These are phyloP conservation scores for Amphiprion percula DNA, from an alignment of 2,113 vertebrate species.

Conservation along the genomic window DNA sequence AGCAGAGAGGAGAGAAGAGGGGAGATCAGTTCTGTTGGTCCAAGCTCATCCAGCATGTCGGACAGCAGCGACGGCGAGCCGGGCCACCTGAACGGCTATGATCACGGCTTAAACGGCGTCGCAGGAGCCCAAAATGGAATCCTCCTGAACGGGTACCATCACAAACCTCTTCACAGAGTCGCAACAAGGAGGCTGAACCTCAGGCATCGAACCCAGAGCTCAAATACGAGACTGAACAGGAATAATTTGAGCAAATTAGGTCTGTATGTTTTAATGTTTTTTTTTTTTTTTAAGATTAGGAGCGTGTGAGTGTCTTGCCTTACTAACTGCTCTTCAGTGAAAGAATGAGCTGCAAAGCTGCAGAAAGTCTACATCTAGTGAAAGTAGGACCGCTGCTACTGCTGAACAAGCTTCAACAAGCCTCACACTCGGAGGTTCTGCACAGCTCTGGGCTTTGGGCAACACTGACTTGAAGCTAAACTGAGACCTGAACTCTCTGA, in stretches of 20 bases:
- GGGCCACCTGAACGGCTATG: background rate
- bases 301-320: background rate
- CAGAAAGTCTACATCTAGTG: too few relatives aligned
- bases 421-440: background rate
- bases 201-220: background rate
- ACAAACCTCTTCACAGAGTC: background rate
- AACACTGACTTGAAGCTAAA: background rate
- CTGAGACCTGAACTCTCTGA: background rate
- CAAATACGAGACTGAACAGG: background rate
- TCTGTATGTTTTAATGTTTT: slow-evolving; percentile 19
- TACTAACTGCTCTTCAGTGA: slow-evolving; percentile 20
- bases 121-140: background rate
- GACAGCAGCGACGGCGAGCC: slow-evolving; percentile 41
- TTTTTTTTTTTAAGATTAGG: too few relatives aligned
- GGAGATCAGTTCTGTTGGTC: background rate
- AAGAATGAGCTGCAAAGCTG: background rate
- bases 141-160: background rate
- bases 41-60: slow-evolving; percentile 15
- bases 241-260: background rate
- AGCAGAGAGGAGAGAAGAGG: background rate
- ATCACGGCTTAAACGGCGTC: background rate
- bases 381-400: too few relatives aligned
- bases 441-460: background rate
- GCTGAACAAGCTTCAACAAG: slow-evolving; percentile 3
- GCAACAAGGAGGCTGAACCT: background rate